A percentile compares a stretch with the other conserved stretches of the same genome.
These are phyloP conservation scores for Lota lota DNA, from an alignment of 2,113 vertebrate species.

Conservation along the genomic window DNA sequence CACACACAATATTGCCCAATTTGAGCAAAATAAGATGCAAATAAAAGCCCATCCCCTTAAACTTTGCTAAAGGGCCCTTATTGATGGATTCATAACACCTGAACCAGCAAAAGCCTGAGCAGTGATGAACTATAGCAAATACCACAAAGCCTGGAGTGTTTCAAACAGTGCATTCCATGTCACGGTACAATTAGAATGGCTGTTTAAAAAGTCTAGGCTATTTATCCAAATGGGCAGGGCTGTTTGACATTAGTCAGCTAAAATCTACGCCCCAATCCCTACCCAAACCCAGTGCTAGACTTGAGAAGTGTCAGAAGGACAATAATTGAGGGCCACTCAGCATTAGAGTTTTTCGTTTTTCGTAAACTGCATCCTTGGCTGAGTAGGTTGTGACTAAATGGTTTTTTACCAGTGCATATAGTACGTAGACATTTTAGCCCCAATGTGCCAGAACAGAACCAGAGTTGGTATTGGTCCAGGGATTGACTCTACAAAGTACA, in stretches of 20 bases:
- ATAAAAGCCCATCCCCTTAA: slow-evolving; percentile 3
- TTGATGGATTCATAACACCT: not conserved
- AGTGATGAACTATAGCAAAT: slow-evolving; percentile 33
- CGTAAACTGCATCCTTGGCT: not conserved
- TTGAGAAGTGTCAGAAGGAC: slow-evolving; percentile 27
- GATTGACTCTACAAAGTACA: too few species aligned
- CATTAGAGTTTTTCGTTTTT: not conserved
- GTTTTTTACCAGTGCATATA: not conserved
- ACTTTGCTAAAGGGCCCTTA: not conserved
- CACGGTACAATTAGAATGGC: slow-evolving; percentile 25
- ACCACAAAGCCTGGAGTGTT: slow-evolving; percentile 27
- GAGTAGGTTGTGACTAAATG: not conserved
- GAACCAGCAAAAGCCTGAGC: not conserved
- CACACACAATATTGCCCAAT: too few species aligned
- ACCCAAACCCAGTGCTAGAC: slow-evolving; percentile 23
- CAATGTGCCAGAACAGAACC: not conserved
- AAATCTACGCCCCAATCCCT: slow-evolving; percentile 19
- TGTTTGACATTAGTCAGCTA: slow-evolving; percentile 55
- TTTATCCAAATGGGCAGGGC: slow-evolving; percentile 45
- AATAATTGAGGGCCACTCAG: too few species aligned
- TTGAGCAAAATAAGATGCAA: not conserved
- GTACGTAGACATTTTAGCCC: not conserved
- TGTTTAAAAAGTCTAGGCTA: not conserved
- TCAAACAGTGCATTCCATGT: slow-evolving; percentile 35
- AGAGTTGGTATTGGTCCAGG: not conserved